These are phyloP conservation scores for Oriolus oriolus DNA, from an alignment of 2,113 vertebrate genomes.

Conservation along the genomic window DNA sequence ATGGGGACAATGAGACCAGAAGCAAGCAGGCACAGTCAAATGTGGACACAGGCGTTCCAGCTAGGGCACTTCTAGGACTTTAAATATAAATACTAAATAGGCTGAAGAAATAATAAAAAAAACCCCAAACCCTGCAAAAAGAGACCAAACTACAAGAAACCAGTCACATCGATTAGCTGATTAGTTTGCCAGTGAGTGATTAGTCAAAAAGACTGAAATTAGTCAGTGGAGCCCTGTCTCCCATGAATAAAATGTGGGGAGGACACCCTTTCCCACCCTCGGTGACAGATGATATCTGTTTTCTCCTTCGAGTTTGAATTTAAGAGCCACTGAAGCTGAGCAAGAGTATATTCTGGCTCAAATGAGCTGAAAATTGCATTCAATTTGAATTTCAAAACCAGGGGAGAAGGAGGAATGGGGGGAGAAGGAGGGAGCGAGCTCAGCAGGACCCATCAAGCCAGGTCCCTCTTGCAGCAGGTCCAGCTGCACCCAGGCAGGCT, in stretches of 20 bases:
- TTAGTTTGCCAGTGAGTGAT: conserved; percentile 70
- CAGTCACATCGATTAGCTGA: conserved; percentile 72
- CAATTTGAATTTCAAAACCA: conserved; percentile 86
- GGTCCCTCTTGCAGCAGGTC: conserved; percentile 63
- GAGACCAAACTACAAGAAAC: conserved; percentile 26
- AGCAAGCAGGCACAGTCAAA: not conserved
- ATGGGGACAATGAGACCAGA: not conserved
- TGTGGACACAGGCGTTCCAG: not conserved
- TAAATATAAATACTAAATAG: conserved; percentile 54
- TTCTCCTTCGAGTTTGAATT: conserved; percentile 78
- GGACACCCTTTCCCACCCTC: conserved; percentile 62
- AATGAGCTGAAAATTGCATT: conserved; percentile 88
- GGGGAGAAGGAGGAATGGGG: conserved; percentile 25
- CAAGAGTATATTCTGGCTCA: conserved; percentile 85
- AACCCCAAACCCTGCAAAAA: not conserved
- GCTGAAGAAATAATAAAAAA: not conserved
- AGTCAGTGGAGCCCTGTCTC: conserved; percentile 59
- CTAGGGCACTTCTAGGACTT: conserved; percentile 37
- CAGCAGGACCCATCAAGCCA: conserved; percentile 48
- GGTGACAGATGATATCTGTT: conserved; percentile 84
- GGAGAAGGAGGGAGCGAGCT: not conserved
- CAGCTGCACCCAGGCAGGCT: conserved; percentile 42
- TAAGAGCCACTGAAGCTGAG: conserved; percentile 83
- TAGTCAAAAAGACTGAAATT: conserved; percentile 70
- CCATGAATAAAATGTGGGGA: conserved; percentile 67